Conservation (phyloP, 2,888 invertebrate genomes). For the Fragum sueziense region DNA sequence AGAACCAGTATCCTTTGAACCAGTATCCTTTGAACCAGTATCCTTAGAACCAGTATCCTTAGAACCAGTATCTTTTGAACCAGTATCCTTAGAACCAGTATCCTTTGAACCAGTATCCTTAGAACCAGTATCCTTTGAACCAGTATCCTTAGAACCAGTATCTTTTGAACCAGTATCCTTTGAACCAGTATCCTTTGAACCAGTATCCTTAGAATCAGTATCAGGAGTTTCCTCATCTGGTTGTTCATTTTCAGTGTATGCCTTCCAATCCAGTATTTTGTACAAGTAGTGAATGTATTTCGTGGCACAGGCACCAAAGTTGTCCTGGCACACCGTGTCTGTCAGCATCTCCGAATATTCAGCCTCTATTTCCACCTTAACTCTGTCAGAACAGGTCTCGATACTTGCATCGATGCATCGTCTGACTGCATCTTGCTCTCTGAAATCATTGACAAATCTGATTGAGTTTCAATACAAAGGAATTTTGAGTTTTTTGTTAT, state of each 20-base stretch:
- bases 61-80: not conserved
- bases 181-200: not conserved
- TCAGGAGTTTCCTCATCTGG: not conserved
- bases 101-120: not conserved
- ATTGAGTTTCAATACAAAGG: too few species aligned
- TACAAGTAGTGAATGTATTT: slow-evolving; percentile 33
- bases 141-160: not conserved
- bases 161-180: not conserved
- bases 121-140: not conserved
- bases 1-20: not conserved
- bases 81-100: not conserved
- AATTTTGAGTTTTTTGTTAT: too few species aligned
- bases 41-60: not conserved
- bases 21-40: not conserved
- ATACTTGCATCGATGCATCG: slow-evolving; percentile 31
- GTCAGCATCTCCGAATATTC: not conserved
- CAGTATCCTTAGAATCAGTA: not conserved
- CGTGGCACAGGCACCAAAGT: slow-evolving; percentile 31
- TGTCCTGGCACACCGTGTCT: slow-evolving; percentile 30
- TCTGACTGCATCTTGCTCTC: slow-evolving; percentile 35
- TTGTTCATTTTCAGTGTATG: slow-evolving; percentile 9
- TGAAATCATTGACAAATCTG: too few species aligned
- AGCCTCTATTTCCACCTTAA: slow-evolving; percentile 15
- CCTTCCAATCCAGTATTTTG: slow-evolving; percentile 47
- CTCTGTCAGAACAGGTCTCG: slow-evolving; percentile 32